Evolutionary conservation across 2,797 vertebrate species (phyloP).

Genomic region (Fringilla coelebs): DNA sequence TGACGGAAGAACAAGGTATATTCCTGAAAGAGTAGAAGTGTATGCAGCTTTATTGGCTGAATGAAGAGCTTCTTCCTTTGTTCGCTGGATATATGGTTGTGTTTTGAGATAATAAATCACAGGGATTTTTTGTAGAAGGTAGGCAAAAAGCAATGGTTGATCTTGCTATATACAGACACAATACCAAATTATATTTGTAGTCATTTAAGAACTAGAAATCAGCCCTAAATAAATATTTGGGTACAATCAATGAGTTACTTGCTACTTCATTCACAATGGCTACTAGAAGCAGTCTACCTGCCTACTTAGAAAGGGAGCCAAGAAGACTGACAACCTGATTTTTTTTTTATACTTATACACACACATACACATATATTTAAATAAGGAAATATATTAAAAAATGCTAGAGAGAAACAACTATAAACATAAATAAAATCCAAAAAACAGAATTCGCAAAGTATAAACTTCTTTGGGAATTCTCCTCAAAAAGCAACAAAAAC

Average conservation of each 20-base stretch:
- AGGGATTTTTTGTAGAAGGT: neutral
- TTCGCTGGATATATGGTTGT: neutral
- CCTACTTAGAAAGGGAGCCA: neutral
- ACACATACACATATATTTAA: neutral
- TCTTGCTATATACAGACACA: neutral
- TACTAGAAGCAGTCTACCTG: neutral
- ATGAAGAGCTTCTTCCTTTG: constrained; percentile 39
- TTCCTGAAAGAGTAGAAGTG: neutral
- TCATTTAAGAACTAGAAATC: neutral
- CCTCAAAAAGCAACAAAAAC: neutral
- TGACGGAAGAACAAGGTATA: neutral
- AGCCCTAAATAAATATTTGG: neutral
- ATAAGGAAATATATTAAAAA: neutral
- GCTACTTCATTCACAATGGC: neutral
- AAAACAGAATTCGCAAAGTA: neutral
- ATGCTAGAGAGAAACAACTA: neutral
- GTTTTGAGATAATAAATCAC: neutral
- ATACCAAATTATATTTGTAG: neutral
- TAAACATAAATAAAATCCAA: neutral
- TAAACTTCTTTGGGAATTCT: neutral
- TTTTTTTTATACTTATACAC: neutral
- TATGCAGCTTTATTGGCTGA: neutral
- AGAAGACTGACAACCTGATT: neutral
- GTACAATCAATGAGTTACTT: neutral
- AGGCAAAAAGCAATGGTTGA: neutral